Percentiles rank a stretch among this genome's conserved stretches.
These are phyloP conservation scores for Vulpes vulpes DNA, from an alignment of 2,113 vertebrate species.

Conservation along the genomic window DNA sequence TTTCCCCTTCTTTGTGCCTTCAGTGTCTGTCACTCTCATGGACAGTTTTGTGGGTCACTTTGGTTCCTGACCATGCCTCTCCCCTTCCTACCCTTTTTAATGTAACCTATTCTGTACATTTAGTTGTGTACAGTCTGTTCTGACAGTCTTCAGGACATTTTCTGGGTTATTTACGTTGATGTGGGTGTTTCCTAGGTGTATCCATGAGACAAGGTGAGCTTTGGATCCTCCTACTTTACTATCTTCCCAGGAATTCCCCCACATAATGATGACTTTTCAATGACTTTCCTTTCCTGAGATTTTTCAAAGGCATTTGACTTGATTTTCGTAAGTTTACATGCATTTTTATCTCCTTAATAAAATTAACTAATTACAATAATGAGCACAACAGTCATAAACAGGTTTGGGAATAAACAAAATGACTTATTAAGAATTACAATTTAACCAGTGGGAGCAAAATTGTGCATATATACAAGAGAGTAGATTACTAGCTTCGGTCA, in stretches of 20 bases:
- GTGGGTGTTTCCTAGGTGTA: background rate
- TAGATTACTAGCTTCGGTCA: background rate
- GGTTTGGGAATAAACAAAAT: conserved; percentile 51
- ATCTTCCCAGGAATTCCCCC: background rate
- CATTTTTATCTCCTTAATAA: conserved; percentile 13
- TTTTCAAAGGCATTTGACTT: background rate
- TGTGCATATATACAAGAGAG: background rate
- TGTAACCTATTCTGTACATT: background rate
- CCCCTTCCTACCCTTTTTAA: background rate
- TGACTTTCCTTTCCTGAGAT: background rate
- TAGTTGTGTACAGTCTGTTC: background rate
- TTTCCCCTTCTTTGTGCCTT: background rate
- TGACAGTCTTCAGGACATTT: background rate
- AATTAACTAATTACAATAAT: conserved; percentile 42
- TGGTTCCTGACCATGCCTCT: background rate
- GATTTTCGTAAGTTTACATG: background rate
- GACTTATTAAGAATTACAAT: background rate
- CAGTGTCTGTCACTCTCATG: background rate
- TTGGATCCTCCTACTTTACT: background rate
- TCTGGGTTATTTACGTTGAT: background rate
- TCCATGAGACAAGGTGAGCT: background rate
- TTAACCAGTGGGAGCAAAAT: background rate
- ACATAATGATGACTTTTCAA: background rate
- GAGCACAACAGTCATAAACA: background rate
- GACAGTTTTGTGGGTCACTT: background rate